Conservation (phyloP, 1,140 invertebrate species). For the Phenacoccus solenopsis region DNA sequence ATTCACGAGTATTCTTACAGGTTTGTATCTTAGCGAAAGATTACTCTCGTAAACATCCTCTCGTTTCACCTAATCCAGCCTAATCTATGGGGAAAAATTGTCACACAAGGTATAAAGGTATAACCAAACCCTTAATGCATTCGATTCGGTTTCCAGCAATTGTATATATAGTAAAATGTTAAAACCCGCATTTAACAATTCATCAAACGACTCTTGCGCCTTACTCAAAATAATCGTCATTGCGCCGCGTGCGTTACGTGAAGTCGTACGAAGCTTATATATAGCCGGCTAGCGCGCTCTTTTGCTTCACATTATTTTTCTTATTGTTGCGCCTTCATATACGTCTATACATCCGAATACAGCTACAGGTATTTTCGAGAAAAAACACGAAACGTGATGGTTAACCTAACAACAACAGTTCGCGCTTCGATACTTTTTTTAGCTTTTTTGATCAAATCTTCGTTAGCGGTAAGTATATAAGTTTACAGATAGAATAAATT, state of each 20-base stretch:
- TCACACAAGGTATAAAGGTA: too few relatives aligned
- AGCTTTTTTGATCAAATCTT: background rate
- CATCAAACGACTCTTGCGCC: background rate
- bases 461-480: background rate
- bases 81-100: too few relatives aligned
- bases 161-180: too few relatives aligned
- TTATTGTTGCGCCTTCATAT: background rate
- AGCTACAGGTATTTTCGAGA: background rate
- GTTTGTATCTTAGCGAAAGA: too few relatives aligned
- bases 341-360: background rate
- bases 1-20: too few relatives aligned
- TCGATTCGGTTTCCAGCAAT: too few relatives aligned
- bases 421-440: background rate
- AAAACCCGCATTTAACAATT: background rate
- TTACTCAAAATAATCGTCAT: constrained; percentile 3
- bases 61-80: too few relatives aligned
- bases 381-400: background rate
- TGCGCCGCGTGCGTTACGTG: background rate
- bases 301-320: background rate
- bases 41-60: too few relatives aligned
- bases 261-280: background rate
- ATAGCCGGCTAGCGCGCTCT: background rate
- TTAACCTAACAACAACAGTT: background rate
- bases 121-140: too few relatives aligned
- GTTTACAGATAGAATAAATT: too few relatives aligned